Evolutionary conservation across 2,888 invertebrate species (phyloP), one percentile per base, ranked within the genome.

Genomic region (Willowsia nigromaculata): DNA sequence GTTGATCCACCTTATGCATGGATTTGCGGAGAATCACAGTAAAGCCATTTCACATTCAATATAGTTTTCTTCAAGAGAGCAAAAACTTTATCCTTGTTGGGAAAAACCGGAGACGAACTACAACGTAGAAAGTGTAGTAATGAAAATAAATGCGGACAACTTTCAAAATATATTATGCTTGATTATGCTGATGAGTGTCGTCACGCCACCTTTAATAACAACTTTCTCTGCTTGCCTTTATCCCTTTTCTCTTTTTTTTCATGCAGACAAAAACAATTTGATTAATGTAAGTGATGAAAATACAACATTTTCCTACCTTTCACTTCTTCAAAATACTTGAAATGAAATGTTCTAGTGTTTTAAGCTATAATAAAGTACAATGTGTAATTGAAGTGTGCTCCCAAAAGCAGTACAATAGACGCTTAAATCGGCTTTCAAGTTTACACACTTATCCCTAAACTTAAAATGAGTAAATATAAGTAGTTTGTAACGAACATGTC

Each of bases 141-240:
- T 78, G 33, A 56, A 37, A 22, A 56, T 56, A 37, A 30, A 78
- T 78, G 78, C 22, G n/a, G 56, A 22, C 37, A 18, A 33, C 33
- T 50, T 53, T 37, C 33, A 11, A 78, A 56, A 56, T 53, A 78
- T 37, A 53, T 78, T 53, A 33, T 30, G 18, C 50, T 13, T 30
- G 56, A 53, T 78, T 78, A 78, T 78, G 78, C 33, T 78, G 37
- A 78, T 33, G 53, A 78, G 22, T 56, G 40, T 71, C 40, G 22
- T 71, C 71, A 40, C 18, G 56, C 56, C 56, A 22, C 56, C 11
- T 18, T 1, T 65, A 25, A 9, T 37, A 18, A 18, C n/a, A 33
- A 18, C 68, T 37, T 37, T 68, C 68, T 37, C 37, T 40, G 68
- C 40, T 40, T 68, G 40, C 68, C n/a, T 65, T 65, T 65, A 6